These are phyloP conservation scores for Charaxes varanes DNA, from an alignment of 1,140 invertebrate genomes.

Conservation along the genomic window DNA sequence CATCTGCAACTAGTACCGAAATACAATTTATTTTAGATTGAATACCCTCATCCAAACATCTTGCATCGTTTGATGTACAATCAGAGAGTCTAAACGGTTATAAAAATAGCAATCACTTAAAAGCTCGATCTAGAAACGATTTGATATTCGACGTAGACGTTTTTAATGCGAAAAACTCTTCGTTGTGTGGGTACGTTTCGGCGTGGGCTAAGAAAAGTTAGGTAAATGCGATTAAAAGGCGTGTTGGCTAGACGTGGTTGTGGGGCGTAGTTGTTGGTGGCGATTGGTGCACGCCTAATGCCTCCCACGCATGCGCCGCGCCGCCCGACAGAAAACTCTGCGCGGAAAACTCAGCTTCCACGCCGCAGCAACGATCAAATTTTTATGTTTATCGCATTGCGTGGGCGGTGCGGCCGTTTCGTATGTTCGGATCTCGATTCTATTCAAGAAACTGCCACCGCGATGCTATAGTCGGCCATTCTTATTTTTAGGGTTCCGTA, in stretches of 20 bases:
- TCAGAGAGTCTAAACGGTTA: no score
- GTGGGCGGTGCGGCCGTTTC: slow-evolving; percentile 36
- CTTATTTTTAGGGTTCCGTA: no score
- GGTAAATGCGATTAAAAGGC: slow-evolving; percentile 39
- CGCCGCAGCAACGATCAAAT: slow-evolving; percentile 33
- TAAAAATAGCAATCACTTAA: no score
- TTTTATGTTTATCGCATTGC: slow-evolving; percentile 47
- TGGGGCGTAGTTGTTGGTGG: slow-evolving; percentile 40
- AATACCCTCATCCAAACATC: no score
- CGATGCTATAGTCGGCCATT: slow-evolving; percentile 9
- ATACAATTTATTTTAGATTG: no score
- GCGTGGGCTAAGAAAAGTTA: slow-evolving; percentile 34
- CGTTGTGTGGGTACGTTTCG: slow-evolving; percentile 33
- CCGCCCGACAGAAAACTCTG: slow-evolving; percentile 52
- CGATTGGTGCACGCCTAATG: slow-evolving; percentile 56
- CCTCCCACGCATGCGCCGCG: slow-evolving; percentile 52
- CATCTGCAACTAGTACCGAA: no score
- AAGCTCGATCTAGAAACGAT: no score
- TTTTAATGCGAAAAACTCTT: no score
- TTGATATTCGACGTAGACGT: no score
- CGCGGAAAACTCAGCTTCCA: slow-evolving; percentile 40
- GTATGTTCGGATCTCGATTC: slow-evolving; percentile 23
- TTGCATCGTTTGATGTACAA: no score
- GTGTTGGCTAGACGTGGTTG: slow-evolving; percentile 32
- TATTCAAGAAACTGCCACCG: slow-evolving; percentile 31